Base-by-base conservation (phyloP, 2,113 vertebrate genomes). In the Enhydra lutris region DNA sequence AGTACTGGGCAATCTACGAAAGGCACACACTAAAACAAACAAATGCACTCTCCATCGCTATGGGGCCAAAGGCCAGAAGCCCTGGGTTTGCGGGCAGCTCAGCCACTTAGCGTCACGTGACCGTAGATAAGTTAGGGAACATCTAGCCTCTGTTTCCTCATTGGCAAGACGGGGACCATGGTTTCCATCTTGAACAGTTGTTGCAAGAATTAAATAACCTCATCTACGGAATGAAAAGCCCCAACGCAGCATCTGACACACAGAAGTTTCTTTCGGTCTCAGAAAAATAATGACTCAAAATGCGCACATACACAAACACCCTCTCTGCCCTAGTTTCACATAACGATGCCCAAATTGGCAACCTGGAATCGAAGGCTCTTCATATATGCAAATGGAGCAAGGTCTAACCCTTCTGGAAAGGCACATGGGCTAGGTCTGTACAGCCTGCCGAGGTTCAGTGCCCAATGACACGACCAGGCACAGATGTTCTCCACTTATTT, bases 401-500 rank as follows among this genome's bases (percentile, higher is more conserved):
- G 0, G 2, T 55, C 39, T 29, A 23, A 36, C 39, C 81, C 76
- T 61, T 55, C 73, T 17, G 80, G 45, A 76, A 76, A 67, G 3
- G 67, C 39, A 26, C 26, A 4, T 2, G 1, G 9, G 29, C 15
- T 10, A 7, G 14, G 61, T 36, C 80, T 61, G 71, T 15, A 9
- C n/a, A 31, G 15, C 65, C n/a, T 2, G 0, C 4, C 15, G 15
- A 52, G 50, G 50, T 57, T 21, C 8, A 15, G 21, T 4, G 0
- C 29, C 57, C 47, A 21, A 1, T 0, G 65, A 6, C 0, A 0
- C 4, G 6, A 11, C 11, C 8, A 10, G 24, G 55, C 24, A 0
- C n/a, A 8, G 23, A 63, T 7, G 0, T 29, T 6, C 3, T 50
- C 67, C 67, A n/a, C 6, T 23, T 14, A 7, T 7, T 45, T 24